Conservation (phyloP, 30 jellyfish, hydroid and myxozoan genomes). For the Euphysa ruthae region DNA sequence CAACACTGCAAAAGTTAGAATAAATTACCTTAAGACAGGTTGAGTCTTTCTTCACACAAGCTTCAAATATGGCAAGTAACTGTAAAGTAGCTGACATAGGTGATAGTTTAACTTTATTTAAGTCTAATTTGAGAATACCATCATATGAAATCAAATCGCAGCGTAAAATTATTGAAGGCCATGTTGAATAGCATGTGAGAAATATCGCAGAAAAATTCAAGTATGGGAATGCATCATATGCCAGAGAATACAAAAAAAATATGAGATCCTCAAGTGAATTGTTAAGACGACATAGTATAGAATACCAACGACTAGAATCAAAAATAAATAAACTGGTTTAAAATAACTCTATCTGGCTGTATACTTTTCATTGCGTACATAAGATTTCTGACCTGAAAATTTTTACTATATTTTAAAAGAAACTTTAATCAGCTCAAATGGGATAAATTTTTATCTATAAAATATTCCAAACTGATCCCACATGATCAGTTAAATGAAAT, state of each 20-base stretch:
- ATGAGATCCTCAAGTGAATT: conserved; percentile 16
- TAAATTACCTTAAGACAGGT: conserved; percentile 10
- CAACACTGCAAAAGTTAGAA: too few relatives aligned
- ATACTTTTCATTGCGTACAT: too few relatives aligned
- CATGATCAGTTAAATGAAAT: too few relatives aligned
- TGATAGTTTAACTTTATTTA: conserved; percentile 15
- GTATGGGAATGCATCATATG: conserved; percentile 8
- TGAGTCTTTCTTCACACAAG: not conserved
- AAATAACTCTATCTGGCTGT: too few relatives aligned
- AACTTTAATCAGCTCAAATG: too few relatives aligned
- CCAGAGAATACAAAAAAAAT: not conserved
- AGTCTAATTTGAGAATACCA: not conserved
- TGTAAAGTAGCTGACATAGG: conserved; percentile 21
- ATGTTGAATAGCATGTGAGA: conserved; percentile 26
- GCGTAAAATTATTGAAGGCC: conserved; percentile 11
- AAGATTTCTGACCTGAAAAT: too few relatives aligned
- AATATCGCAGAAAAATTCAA: conserved; percentile 4
- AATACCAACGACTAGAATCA: conserved; percentile 17
- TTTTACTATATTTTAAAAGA: too few relatives aligned
- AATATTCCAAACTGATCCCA: too few relatives aligned
- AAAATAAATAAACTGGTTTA: not conserved
- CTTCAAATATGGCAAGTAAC: conserved; percentile 7
- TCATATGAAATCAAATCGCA: not conserved
- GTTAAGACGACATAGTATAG: conserved; percentile 4
- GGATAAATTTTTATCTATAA: too few relatives aligned